Base-by-base conservation (phyloP, 2,113 vertebrate genomes). In the Corythornis madagascariensis region DNA sequence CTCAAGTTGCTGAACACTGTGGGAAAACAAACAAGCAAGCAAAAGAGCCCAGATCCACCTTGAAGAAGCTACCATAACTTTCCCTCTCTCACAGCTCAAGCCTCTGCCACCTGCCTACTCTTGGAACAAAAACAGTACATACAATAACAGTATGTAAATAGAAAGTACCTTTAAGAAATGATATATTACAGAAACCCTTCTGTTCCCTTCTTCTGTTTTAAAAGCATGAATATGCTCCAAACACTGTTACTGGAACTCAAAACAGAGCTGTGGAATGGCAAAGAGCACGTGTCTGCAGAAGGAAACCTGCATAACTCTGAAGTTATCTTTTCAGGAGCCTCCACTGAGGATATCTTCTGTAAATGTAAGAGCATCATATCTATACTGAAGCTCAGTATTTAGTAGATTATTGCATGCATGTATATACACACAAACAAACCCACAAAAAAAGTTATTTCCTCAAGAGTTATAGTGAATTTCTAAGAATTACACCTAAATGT, bases 381-480 rank as follows among this genome's bases (percentile, higher is more conserved):
- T 8, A 38, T 6, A 65, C 16, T 17, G 9, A 74, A 64, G 50
- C 18, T 50, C 4, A 0, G 8, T 86, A 65, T 83, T 93, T 71
- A 74, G 29, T 29, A 83, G 80, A 61, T 38, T 14, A 25, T 4
- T 26, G 3, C 18, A 19, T 12, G 4, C 22, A 64, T 1, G 9
- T 2, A 69, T 4, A 50, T 3, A 42, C 9, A 43, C 4, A 63
- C 16, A 56, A 19, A 35, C 2, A 69, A 47, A 20, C 0, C 5
- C 26, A n/a, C 10, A 74, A 29, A 50, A 26, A 61, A 5, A 4
- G 1, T 42, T 22, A 38, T 47, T 88, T 87, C n/a, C 20, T 47
- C 12, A 48, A 43, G 4, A 60, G 47, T 67, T 78, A 61, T 6
- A 24, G 10, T 33, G 56, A 31, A 74, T 81, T 81, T 77, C 16